phyloP scores from a whole-genome alignment of 2,113 vertebrate species.

The Vulpes lagopus region DNA sequence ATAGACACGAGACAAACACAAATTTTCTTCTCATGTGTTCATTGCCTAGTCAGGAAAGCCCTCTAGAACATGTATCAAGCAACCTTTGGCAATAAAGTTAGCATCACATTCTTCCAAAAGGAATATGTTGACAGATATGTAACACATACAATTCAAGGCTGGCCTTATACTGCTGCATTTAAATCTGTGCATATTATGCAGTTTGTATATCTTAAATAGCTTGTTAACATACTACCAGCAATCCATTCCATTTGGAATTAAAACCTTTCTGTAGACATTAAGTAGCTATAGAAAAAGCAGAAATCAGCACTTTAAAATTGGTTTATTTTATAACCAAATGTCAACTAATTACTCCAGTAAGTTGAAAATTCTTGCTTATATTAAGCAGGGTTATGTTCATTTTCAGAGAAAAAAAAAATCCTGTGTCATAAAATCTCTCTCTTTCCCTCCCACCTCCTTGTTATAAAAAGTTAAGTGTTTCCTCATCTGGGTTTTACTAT shows the following conservation, averaged over 20 bases:
- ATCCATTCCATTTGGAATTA: constrained; percentile 80
- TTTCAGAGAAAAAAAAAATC: constrained; percentile 16
- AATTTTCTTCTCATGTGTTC: constrained; percentile 84
- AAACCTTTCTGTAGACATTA: constrained; percentile 75
- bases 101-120: constrained; percentile 82
- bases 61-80: constrained; percentile 57
- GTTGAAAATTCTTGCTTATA: constrained; percentile 76
- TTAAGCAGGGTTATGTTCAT: constrained; percentile 66
- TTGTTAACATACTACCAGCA: constrained; percentile 81
- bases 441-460: background rate
- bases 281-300: constrained; percentile 78
- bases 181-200: constrained; percentile 75
- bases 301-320: constrained; percentile 83
- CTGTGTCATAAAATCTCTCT: background rate
- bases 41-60: constrained; percentile 80
- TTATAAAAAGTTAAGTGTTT: constrained; percentile 19
- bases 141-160: constrained; percentile 82
- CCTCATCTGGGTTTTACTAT: constrained; percentile 37
- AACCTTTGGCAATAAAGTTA: constrained; percentile 81
- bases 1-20: constrained; percentile 69
- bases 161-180: constrained; percentile 85
- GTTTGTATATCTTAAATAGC: constrained; percentile 82
- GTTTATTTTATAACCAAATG: constrained; percentile 82
- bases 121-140: constrained; percentile 83
- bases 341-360: constrained; percentile 77